Evolutionary conservation across 2,797 vertebrate genomes (phyloP).

Genomic region (Eidolon dupreanum): DNA sequence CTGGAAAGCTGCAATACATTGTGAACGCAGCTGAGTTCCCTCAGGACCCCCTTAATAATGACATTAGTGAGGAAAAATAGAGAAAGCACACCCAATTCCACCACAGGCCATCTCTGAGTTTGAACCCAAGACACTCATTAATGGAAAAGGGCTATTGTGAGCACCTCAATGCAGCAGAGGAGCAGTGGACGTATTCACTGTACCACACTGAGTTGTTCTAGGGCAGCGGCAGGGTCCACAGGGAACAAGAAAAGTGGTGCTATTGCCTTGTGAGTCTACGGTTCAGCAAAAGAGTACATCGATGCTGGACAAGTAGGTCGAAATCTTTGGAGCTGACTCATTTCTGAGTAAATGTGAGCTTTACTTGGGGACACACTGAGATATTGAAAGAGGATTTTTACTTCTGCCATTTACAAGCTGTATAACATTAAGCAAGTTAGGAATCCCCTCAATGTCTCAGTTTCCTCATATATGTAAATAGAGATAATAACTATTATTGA

Average conservation of each 20-base stretch:
- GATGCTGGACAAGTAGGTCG: background rate
- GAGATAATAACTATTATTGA: background rate
- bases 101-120: background rate
- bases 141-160: background rate
- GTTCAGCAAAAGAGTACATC: background rate
- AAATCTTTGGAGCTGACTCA: background rate
- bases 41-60: background rate
- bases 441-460: background rate
- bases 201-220: fast-evolving
- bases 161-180: background rate
- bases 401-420: background rate
- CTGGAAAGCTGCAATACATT: background rate
- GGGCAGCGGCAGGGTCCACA: background rate
- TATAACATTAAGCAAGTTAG: background rate
- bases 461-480: background rate
- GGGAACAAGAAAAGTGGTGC: background rate
- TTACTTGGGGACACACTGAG: background rate
- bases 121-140: background rate
- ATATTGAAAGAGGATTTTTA: background rate
- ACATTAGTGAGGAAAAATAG: background rate
- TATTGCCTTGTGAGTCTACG: fast-evolving
- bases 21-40: background rate
- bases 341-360: background rate
- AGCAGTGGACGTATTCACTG: too few relatives aligned
- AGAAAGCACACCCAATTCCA: background rate